These are phyloP conservation scores for Sarcophaga caerulescens DNA, from an alignment of 2,888 invertebrate genomes.

Conservation along the genomic window DNA sequence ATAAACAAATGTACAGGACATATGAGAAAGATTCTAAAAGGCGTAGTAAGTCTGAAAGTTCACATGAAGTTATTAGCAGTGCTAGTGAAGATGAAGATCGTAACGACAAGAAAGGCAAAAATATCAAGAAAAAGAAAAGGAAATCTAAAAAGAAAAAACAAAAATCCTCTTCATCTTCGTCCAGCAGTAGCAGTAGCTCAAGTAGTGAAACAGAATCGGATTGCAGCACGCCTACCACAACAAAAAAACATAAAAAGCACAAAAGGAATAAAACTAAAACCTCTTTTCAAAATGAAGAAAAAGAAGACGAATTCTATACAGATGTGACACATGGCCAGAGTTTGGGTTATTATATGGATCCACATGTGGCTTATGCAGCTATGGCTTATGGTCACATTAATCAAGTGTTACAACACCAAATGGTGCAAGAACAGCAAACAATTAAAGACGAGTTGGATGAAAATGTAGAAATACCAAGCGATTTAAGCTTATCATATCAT, in stretches of 20 bases:
- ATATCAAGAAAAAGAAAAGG: constrained; percentile 53
- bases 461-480: constrained; percentile 45
- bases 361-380: constrained; percentile 63
- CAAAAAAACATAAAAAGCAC: constrained; percentile 36
- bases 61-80: constrained; percentile 44
- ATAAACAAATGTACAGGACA: constrained; percentile 33
- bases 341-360: constrained; percentile 50
- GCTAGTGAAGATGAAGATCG: constrained; percentile 28
- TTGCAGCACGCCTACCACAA: constrained; percentile 37
- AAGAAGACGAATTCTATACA: constrained; percentile 61
- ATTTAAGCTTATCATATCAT: constrained; percentile 62
- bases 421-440: constrained; percentile 15
- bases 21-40: constrained; percentile 16
- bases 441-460: constrained; percentile 35
- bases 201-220: constrained; percentile 48
- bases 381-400: constrained; percentile 72
- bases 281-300: neutral
- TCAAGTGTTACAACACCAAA: constrained; percentile 49
- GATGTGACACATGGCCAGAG: constrained; percentile 46
- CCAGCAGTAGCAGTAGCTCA: constrained; percentile 56
- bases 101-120: constrained; percentile 23
- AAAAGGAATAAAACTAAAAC: constrained; percentile 13
- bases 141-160: constrained; percentile 43
- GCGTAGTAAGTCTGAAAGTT: constrained; percentile 38
- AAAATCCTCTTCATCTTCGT: constrained; percentile 27